Percentiles rank a stretch among this genome's conserved stretches.
Evolutionary conservation across 2,113 vertebrate genomes (phyloP).

Genomic region (Genyomyrus donnyi): DNA sequence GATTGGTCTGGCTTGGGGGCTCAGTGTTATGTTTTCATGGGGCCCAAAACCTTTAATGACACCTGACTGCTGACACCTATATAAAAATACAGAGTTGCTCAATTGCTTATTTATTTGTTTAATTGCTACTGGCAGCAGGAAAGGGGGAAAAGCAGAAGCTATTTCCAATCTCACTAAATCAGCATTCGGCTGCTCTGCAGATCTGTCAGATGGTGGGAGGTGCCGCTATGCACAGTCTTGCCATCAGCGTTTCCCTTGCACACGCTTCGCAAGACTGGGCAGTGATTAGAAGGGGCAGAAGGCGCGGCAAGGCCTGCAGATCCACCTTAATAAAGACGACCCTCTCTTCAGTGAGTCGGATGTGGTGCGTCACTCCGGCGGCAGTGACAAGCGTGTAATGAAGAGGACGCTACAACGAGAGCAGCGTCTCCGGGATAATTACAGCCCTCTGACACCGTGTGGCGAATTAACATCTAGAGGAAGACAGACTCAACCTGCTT

Average conservation of each 20-base stretch:
- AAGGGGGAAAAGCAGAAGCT: background rate
- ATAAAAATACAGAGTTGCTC: background rate
- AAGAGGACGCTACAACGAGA: background rate
- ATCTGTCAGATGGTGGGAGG: background rate
- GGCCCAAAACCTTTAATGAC: background rate
- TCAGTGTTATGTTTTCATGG: background rate
- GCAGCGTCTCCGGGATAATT: background rate
- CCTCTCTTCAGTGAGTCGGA: background rate
- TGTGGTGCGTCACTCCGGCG: background rate
- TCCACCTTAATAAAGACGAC: background rate
- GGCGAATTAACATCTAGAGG: background rate
- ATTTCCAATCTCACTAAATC: background rate
- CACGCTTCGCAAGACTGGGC: background rate
- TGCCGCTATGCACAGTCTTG: no score
- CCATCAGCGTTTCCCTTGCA: background rate
- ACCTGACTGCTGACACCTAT: background rate
- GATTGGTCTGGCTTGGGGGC: background rate
- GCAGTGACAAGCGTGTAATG: background rate
- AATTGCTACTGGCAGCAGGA: background rate
- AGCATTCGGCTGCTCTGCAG: background rate
- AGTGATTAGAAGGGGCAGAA: background rate
- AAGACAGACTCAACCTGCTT: background rate
- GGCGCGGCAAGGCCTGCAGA: background rate
- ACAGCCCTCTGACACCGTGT: background rate
- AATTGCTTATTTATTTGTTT: background rate